Base-by-base conservation (phyloP, 1,140 invertebrate species). In the Philotrypesis tridentata region DNA sequence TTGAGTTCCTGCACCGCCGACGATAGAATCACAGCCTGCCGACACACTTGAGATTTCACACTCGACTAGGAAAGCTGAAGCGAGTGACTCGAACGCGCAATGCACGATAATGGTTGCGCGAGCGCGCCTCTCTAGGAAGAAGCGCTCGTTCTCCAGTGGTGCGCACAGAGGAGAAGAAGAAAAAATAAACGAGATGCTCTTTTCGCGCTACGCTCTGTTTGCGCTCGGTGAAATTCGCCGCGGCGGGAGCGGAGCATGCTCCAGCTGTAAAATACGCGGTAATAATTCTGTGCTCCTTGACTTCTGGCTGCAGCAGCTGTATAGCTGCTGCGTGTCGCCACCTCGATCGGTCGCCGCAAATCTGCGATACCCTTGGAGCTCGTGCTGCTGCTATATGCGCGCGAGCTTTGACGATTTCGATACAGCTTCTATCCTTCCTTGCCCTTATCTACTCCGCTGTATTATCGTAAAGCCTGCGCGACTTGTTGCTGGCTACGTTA, bases 161-260 rank as follows among this genome's bases (percentile, higher is more conserved):
- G 48, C n/a, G n/a, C n/a, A n/a, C n/a, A n/a, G n/a, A n/a, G n/a
- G n/a, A n/a, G n/a, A n/a, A n/a, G 48, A 55, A 17, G n/a, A 55
- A 29, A 14, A 76, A 76, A 76, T 21, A 43, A 65, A 65, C 75
- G 75, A 63, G 48, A 33, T 85, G 70, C 21, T 21, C 48, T 48
- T 5, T 48, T 12, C 40, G 25, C 37, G 85, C 85, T 86, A 75
- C 79, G 84, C 85, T 86, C 85, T 85, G 82, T 70, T 86, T 84
- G 63, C 68, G 61, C 23, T 48, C 25, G 63, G 70, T 72, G 85
- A 86, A 86, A 86, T 77, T 77, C 23, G 27, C 33, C 63, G 75
- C 27, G 25, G 75, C 27, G 25, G 63, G 23, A 29, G 67, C 67
- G 27, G 70, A 9, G 71, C 4, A 25, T 5, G 0, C 23, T 0